Base-by-base conservation (phyloP, 2,113 vertebrate species). In the Ia io region DNA sequence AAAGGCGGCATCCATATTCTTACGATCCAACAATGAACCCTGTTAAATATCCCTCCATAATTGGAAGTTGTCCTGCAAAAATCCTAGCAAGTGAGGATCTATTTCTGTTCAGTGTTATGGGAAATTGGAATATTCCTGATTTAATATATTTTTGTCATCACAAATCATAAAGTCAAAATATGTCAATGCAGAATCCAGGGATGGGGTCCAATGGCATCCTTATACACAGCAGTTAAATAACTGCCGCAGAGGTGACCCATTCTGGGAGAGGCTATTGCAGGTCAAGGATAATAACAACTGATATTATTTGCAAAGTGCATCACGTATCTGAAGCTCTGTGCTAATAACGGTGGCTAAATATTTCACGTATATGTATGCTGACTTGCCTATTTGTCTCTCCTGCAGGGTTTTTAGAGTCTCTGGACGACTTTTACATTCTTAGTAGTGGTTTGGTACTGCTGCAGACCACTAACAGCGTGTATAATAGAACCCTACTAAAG, bases 351-450 rank as follows among this genome's bases (percentile, higher is more conserved):
- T 47, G 22, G 49, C n/a, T 77, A 35, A 20, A 0, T 77, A 30
- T 69, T 47, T 30, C 35, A 23, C 18, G 32, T 4, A 2, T 2
- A 1, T 3, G 23, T 9, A 12, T 23, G 14, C 42, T 82, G 5
- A 87, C 63, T 23, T 76, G 37, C 32, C 0, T 65, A 16, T 94
- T 20, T 96, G 0, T 95, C 95, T 79, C 83, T 95, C 42, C 22
- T 97, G 28, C 84, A 99, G 99, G 99, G 28, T 99, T 99, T 96
- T 97, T 99, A 93, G 93, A 98, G 95, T 99, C 99, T 95, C 97
- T 99, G 98, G 99, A 99, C 96, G 99, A 99, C 95, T 99, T 99
- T 86, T 99, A 99, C 92, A 99, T 99, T 94, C 97, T 99, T 91
- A 98, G 99, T 97, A 99, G 98, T 0, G 99, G 99, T 23, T 97